phyloP scores from a whole-genome alignment of 2,113 vertebrate species.

The Apodemus speciosus region DNA sequence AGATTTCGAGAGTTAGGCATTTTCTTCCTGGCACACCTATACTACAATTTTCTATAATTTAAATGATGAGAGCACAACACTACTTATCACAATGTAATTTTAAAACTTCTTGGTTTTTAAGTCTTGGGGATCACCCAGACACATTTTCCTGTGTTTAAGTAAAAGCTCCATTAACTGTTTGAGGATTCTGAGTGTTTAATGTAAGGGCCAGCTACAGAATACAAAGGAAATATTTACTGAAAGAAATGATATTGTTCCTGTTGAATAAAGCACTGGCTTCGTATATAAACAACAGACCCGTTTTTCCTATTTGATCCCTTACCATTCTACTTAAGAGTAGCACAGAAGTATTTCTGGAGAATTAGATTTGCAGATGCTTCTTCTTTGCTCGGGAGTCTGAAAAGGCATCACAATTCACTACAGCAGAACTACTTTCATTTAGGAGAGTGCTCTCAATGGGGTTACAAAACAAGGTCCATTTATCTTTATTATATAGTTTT shows the following conservation, averaged over 20 bases:
- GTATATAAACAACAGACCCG: not conserved
- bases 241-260: not conserved
- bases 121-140: not conserved
- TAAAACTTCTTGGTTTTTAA: not conserved
- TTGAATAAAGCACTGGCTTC: conserved; percentile 38
- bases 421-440: conserved; percentile 52
- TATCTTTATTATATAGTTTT: conserved; percentile 51
- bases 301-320: not conserved
- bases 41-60: not conserved
- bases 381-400: conserved; percentile 9
- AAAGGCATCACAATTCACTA: conserved; percentile 8
- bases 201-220: not conserved
- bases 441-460: conserved; percentile 17
- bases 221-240: conserved; percentile 50
- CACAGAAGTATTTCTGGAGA: conserved; percentile 30
- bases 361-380: conserved; percentile 61
- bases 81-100: conserved; percentile 25
- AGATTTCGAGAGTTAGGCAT: not conserved
- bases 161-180: not conserved
- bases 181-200: not conserved
- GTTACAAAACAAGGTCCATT: conserved; percentile 40
- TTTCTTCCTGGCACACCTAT: not conserved
- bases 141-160: not conserved
- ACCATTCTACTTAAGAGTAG: conserved; percentile 43
- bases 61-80: not conserved